Conservation (phyloP, 2,888 invertebrate species). For the Mechanitis messenoides region DNA sequence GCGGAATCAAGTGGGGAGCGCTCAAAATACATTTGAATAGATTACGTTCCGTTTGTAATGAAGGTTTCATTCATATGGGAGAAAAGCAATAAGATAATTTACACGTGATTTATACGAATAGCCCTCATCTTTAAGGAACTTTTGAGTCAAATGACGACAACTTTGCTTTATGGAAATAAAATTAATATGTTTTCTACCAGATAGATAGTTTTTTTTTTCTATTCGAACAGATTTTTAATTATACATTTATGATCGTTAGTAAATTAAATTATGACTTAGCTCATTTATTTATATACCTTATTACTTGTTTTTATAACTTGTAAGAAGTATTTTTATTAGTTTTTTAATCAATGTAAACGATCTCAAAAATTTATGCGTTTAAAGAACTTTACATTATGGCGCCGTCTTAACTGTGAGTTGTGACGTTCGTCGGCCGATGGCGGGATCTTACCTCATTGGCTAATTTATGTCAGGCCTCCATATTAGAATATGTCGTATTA, state of each 20-base stretch:
- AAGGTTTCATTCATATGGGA: slow-evolving; percentile 19
- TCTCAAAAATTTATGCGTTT: slow-evolving; percentile 15
- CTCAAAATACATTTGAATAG: slow-evolving; percentile 46
- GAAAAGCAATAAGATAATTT: slow-evolving; percentile 3
- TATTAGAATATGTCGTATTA: slow-evolving; percentile 12
- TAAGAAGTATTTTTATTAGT: background rate
- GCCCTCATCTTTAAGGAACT: background rate
- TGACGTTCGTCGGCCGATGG: slow-evolving; percentile 32
- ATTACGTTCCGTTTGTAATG: slow-evolving; percentile 25
- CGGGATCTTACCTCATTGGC: slow-evolving; percentile 48
- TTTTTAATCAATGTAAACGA: background rate
- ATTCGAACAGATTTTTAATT: no score
- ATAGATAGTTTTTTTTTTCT: no score
- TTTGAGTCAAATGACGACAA: no score
- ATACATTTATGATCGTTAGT: no score
- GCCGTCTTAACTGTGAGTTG: slow-evolving; percentile 40
- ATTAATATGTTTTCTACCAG: no score
- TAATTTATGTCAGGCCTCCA: slow-evolving; percentile 47
- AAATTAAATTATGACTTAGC: no score
- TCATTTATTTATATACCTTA: no score
- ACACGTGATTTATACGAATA: background rate
- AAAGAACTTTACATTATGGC: slow-evolving; percentile 38
- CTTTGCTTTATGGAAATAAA: no score
- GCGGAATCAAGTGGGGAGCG: slow-evolving; percentile 48
- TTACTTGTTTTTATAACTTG: no score